These are phyloP conservation scores for Characodon lateralis DNA, from an alignment of 2,797 vertebrate species.

Conservation along the genomic window DNA sequence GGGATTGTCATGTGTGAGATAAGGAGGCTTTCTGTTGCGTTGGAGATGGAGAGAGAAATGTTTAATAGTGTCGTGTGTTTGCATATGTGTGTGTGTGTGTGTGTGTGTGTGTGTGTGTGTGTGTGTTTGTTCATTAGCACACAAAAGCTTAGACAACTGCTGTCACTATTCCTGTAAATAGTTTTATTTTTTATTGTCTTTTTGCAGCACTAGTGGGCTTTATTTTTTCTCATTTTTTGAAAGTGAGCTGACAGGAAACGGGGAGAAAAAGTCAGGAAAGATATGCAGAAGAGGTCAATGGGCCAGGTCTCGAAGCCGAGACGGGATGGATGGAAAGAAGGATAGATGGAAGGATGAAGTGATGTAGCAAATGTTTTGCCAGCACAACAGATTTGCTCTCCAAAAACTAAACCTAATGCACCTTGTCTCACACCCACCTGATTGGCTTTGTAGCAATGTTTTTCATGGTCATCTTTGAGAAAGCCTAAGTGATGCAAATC, in stretches of 20 bases:
- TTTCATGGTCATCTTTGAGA: not conserved
- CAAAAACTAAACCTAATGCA: not conserved
- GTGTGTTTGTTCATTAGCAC: slow-evolving; percentile 3
- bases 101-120: slow-evolving; percentile 18
- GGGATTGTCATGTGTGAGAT: slow-evolving; percentile 69
- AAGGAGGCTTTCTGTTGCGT: slow-evolving; percentile 55
- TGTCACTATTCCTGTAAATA: not conserved
- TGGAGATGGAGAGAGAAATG: slow-evolving; percentile 43
- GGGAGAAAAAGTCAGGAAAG: too few species aligned
- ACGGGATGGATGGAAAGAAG: too few species aligned
- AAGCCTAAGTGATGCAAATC: not conserved
- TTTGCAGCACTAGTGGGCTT: too few species aligned
- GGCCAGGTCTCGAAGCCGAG: too few species aligned
- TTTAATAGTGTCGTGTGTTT: slow-evolving; percentile 20
- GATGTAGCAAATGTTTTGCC: not conserved
- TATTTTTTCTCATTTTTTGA: too few species aligned
- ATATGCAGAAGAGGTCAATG: too few species aligned
- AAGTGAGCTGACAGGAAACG: too few species aligned
- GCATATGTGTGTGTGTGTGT: slow-evolving; percentile 33
- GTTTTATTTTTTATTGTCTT: too few species aligned
- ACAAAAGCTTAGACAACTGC: not conserved
- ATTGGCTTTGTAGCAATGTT: not conserved
- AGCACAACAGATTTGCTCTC: not conserved
- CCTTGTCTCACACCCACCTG: not conserved
- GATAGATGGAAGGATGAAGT: not conserved